Conservation (phyloP, 2,888 invertebrate genomes). For the Panopea generosa region DNA sequence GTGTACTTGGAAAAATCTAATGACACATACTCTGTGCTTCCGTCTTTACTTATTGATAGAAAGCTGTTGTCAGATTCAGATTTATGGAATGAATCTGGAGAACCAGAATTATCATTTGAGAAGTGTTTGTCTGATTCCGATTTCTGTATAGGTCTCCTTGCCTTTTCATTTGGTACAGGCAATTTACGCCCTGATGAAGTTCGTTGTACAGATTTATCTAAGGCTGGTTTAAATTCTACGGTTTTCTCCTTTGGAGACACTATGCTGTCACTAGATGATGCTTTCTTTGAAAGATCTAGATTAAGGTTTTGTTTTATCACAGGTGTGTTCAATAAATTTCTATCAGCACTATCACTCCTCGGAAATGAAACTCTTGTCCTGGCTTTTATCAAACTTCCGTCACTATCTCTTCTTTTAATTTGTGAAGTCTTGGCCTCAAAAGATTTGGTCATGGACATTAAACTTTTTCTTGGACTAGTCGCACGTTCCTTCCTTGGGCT, state of each 20-base stretch:
- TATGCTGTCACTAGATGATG: conserved; percentile 45
- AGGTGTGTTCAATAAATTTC: conserved; percentile 17
- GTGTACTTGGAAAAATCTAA: conserved; percentile 29
- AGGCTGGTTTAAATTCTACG: not conserved
- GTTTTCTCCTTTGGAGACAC: not conserved
- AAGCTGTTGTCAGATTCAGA: conserved; percentile 51
- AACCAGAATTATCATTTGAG: too few species aligned
- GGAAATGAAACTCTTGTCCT: not conserved
- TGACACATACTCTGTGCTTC: conserved; percentile 55
- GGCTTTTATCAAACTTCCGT: conserved; percentile 33
- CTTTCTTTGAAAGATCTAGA: conserved; percentile 10
- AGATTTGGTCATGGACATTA: conserved; percentile 41
- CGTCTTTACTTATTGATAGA: conserved; percentile 52
- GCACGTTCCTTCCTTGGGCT: conserved; percentile 24
- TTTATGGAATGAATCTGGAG: conserved; percentile 17
- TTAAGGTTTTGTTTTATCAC: conserved; percentile 14
- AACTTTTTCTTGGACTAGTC: conserved; percentile 45
- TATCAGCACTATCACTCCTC: conserved; percentile 22
- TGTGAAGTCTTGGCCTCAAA: conserved; percentile 46
- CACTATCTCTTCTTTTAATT: conserved; percentile 43
- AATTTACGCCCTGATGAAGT: conserved; percentile 62
- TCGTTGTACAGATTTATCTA: conserved; percentile 27
- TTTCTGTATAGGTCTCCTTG: conserved; percentile 9
- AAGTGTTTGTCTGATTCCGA: not conserved
- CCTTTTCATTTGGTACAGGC: conserved; percentile 41